A percentile compares a stretch with the other conserved stretches of the same genome.
Evolutionary conservation across 2,888 invertebrate genomes (phyloP).

Genomic region (Maniola hyperantus): DNA sequence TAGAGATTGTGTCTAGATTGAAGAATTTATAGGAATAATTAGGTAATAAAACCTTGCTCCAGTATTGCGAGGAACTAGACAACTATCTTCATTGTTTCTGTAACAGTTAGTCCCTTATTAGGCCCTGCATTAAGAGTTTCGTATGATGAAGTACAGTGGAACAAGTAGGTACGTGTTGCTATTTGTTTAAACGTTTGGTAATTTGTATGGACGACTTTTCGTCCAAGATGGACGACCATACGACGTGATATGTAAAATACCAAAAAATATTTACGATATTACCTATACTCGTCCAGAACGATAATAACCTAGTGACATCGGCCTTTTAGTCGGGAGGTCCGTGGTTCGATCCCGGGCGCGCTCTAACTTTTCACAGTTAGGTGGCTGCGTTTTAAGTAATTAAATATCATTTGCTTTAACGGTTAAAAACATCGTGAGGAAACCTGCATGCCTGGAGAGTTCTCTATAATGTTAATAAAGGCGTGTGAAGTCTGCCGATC

Average conservation of each 20-base stretch:
- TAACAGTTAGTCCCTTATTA: neutral
- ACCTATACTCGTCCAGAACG: too few species aligned
- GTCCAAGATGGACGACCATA: neutral
- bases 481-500: too few species aligned
- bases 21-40: constrained; percentile 44
- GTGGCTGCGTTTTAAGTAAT: too few species aligned
- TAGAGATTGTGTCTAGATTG: constrained; percentile 39
- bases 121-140: neutral
- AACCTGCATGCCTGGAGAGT: too few species aligned
- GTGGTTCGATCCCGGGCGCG: too few species aligned
- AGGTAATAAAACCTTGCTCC: constrained; percentile 44
- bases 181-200: too few species aligned
- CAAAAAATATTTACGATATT: neutral
- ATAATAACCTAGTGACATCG: too few species aligned
- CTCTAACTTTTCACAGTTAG: too few species aligned
- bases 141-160: neutral
- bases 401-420: too few species aligned
- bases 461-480: too few species aligned
- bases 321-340: too few species aligned
- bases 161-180: neutral
- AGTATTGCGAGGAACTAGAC: constrained; percentile 37
- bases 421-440: too few species aligned
- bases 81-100: constrained; percentile 30
- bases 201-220: neutral
- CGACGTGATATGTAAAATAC: neutral